These are phyloP conservation scores for Pyralis farinalis DNA, from an alignment of 2,888 invertebrate genomes.

Conservation along the genomic window DNA sequence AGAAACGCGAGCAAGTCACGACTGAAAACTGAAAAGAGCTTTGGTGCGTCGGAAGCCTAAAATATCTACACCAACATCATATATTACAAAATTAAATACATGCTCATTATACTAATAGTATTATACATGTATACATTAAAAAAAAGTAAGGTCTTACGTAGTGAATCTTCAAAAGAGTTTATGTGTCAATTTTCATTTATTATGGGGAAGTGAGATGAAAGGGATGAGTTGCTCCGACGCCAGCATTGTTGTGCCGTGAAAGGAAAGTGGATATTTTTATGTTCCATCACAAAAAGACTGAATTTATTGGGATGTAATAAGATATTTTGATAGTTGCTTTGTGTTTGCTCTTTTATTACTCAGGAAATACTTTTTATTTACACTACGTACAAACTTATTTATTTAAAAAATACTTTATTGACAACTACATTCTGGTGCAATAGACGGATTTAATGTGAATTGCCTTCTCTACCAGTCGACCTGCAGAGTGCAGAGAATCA, in stretches of 20 bases:
- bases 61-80: slow-evolving; percentile 29
- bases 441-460: too few relatives aligned
- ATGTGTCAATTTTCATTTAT: slow-evolving; percentile 13
- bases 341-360: too few relatives aligned
- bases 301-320: slow-evolving; percentile 14
- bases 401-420: too few relatives aligned
- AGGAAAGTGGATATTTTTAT: slow-evolving; percentile 15
- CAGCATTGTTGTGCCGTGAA: background rate
- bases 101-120: too few relatives aligned
- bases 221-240: background rate
- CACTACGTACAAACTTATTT: background rate
- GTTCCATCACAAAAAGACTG: slow-evolving; percentile 5
- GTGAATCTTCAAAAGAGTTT: background rate
- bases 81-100: too few relatives aligned
- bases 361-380: too few relatives aligned
- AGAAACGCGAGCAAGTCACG: background rate
- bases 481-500: too few relatives aligned
- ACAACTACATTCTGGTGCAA: too few relatives aligned
- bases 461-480: too few relatives aligned
- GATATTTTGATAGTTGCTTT: slow-evolving; percentile 10
- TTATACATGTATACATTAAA: slow-evolving; percentile 10
- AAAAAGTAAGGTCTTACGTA: background rate
- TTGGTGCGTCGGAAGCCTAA: slow-evolving; percentile 25
- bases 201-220: slow-evolving; percentile 10
- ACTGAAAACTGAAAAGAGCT: slow-evolving; percentile 3